Conservation (phyloP, 2,113 vertebrate genomes). For the Microtus montanus region DNA sequence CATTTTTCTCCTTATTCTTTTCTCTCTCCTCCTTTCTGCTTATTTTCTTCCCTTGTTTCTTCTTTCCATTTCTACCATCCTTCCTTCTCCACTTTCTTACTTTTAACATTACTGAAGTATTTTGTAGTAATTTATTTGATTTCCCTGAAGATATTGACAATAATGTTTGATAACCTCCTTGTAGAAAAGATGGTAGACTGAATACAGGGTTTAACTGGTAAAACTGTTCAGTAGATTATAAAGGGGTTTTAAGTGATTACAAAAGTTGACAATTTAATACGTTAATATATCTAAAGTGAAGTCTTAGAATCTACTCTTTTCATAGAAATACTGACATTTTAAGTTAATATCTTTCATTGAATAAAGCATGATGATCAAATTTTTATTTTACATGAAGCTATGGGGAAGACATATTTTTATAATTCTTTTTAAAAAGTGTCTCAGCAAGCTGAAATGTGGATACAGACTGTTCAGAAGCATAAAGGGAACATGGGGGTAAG, state of each 20-base stretch:
- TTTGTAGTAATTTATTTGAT: not conserved
- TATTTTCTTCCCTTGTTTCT: not conserved
- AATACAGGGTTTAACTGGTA: not conserved
- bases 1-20: not conserved
- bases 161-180: slow-evolving; percentile 9
- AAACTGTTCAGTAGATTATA: slow-evolving; percentile 23
- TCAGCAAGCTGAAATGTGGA: not conserved
- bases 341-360: slow-evolving; percentile 40
- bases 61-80: not conserved
- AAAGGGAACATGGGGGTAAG: too few relatives aligned
- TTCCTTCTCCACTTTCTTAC: not conserved
- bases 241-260: slow-evolving; percentile 9
- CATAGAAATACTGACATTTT: slow-evolving; percentile 17
- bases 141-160: not conserved
- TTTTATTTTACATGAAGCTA: not conserved
- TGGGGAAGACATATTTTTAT: slow-evolving; percentile 47
- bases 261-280: slow-evolving; percentile 36
- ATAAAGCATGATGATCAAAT: slow-evolving; percentile 22
- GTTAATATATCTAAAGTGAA: not conserved
- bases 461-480: not conserved
- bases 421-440: not conserved
- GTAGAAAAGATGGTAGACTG: not conserved
- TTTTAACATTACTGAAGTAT: not conserved
- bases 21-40: not conserved
- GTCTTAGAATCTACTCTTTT: not conserved